Conservation (phyloP, 2,888 invertebrate genomes). For the Hermodice carunculata region DNA sequence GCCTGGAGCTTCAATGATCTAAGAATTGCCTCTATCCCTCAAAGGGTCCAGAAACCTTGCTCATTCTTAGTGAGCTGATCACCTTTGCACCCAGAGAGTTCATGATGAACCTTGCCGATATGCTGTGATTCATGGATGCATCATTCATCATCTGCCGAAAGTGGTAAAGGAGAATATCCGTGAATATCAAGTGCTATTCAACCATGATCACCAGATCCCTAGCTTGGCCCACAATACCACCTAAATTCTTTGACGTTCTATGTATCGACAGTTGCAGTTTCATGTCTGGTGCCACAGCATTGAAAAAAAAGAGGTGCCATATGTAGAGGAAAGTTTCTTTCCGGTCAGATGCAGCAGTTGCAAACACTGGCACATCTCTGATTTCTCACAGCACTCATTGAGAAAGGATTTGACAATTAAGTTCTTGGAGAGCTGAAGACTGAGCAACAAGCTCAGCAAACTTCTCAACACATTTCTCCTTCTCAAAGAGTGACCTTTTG, state of each 20-base stretch:
- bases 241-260: background rate
- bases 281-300: conserved; percentile 1
- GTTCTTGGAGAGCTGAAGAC: background rate
- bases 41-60: background rate
- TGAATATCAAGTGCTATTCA: background rate
- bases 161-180: background rate
- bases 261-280: background rate
- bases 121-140: background rate
- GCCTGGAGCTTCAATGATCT: background rate
- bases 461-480: background rate
- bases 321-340: background rate
- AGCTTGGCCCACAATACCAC: background rate
- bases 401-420: background rate
- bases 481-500: background rate
- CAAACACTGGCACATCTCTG: conserved; percentile 1
- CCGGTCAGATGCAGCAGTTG: background rate
- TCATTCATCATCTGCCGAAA: background rate
- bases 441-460: background rate
- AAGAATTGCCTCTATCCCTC: background rate
- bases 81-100: background rate
- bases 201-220: background rate
- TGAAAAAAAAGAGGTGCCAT: background rate
- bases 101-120: background rate
- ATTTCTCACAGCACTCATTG: background rate
- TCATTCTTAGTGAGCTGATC: background rate